Base-by-base conservation (phyloP, 1,140 invertebrate genomes). In the Daktulosphaira vitifoliae region DNA sequence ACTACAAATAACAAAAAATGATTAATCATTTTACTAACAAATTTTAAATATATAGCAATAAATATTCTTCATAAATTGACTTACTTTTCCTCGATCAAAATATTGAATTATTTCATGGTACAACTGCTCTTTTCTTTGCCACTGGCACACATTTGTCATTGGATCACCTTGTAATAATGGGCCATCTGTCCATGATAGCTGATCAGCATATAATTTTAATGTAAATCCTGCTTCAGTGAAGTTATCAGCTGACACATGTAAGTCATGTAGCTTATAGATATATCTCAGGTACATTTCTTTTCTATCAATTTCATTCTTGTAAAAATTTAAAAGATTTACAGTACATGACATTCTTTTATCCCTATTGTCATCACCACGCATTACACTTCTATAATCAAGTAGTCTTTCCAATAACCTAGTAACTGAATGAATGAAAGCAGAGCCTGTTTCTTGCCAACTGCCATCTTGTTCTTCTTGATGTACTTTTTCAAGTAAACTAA, bases 301-400 rank as follows among this genome's bases (percentile, higher is more conserved):
- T 26, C 94, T 82, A 71, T 94, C 90, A 66, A 96, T 95, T 75
- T 91, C 92, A 73, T 92, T 91, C 74, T 96, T 93, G 78, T 97
- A 98, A 74, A 97, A 98, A 72, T 96, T 94, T 87, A 98, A 78
- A 66, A 98, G 78, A 78, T 97, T 97, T 46, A 97, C 93, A 2
- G 93, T 98, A 74, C 95, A 97, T 3, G 90, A 92, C 93, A 98
- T 97, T 42, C 92, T 80, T 74, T 94, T 94, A 71, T 94, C 90
- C 22, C 89, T 78, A 74, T 94, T 93, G 71, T 94, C 90, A 73
- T 92, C 89, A 1, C 89, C 89, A 71, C 93, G 88, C 75, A 93
- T 90, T 4, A 94, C 90, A 72, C 87, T 90, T 53, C 91, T 82
- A 75, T 96, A 97, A 78, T 97, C 93, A 13, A 96, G 76, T 33